These are phyloP conservation scores for Neoaliturus tenellus DNA, from an alignment of 2,888 invertebrate species.

Conservation along the genomic window DNA sequence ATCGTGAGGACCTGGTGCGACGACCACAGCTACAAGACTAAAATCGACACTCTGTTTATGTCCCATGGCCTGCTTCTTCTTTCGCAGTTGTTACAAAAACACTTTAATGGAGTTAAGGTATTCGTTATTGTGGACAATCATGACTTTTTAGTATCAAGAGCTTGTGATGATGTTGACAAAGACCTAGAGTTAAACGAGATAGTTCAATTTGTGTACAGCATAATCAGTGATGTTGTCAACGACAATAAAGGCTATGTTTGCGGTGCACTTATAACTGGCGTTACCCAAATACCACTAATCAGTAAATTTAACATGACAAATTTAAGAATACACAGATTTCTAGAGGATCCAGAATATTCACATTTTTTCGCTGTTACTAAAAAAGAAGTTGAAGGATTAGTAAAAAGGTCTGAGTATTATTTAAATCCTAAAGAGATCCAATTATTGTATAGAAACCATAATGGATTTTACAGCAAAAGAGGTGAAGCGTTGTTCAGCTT, in stretches of 20 bases:
- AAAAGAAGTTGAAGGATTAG: background rate
- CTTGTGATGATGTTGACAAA: background rate
- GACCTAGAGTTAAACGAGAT: background rate
- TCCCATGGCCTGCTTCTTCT: background rate
- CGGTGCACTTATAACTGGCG: background rate
- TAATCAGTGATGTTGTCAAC: background rate
- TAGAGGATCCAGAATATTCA: background rate
- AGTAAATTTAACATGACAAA: background rate
- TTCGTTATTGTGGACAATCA: conserved; percentile 16
- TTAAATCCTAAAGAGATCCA: background rate
- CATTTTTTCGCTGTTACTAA: background rate
- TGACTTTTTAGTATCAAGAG: background rate
- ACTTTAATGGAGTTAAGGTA: background rate
- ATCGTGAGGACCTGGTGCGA: conserved; percentile 5
- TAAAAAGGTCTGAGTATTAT: background rate
- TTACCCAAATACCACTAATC: background rate
- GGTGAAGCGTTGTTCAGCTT: background rate
- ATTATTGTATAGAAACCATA: background rate
- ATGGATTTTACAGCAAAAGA: background rate
- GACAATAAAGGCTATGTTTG: background rate
- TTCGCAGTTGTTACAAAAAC: background rate
- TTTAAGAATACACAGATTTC: background rate
- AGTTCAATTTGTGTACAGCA: background rate
- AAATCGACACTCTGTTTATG: background rate
- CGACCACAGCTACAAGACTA: conserved; percentile 9